Evolutionary conservation across 2,113 vertebrate genomes (phyloP).

Genomic region (Lonchura striata): DNA sequence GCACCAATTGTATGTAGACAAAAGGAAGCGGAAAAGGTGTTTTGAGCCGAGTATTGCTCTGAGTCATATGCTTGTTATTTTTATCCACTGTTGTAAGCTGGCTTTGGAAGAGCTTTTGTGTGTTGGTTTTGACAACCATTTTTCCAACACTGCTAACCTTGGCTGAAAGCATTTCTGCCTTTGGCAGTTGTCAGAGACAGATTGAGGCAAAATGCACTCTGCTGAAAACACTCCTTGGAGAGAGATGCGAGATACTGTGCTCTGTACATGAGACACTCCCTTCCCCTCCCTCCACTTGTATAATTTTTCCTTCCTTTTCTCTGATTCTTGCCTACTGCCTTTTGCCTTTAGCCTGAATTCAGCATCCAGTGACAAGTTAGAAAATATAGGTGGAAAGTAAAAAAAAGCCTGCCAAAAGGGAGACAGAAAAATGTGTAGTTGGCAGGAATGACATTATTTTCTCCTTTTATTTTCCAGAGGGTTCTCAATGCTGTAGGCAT

Average conservation of each 20-base stretch:
- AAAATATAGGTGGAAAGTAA: not conserved
- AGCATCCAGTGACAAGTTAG: not conserved
- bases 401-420: not conserved
- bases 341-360: not conserved
- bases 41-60: not conserved
- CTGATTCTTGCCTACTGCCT: not conserved
- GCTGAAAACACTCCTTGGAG: not conserved
- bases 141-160: constrained; percentile 11
- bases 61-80: constrained; percentile 31
- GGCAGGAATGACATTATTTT: not conserved
- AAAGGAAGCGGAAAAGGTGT: not conserved
- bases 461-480: not conserved
- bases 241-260: not conserved
- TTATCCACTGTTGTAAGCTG: constrained; percentile 11
- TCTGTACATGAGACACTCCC: not conserved
- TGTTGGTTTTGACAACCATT: constrained; percentile 32
- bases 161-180: not conserved
- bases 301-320: not conserved
- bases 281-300: not conserved
- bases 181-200: not conserved
- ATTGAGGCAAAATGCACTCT: not conserved
- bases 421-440: not conserved
- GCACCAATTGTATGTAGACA: not conserved
- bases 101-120: constrained; percentile 17
- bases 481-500: not conserved